Evolutionary conservation across 2,888 invertebrate genomes (phyloP).

Genomic region (Cinara cedri): DNA sequence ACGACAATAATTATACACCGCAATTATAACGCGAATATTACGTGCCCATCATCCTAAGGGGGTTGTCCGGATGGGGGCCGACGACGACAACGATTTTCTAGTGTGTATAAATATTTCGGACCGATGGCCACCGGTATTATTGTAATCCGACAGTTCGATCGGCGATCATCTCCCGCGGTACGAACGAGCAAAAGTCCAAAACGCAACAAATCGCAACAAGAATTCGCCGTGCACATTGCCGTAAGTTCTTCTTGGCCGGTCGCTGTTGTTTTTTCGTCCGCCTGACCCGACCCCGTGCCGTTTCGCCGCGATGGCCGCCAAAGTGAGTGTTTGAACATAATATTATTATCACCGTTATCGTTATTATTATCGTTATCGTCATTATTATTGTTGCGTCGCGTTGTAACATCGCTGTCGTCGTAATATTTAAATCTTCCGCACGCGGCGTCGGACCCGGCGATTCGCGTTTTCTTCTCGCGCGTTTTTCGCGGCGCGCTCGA

Average conservation of each 20-base stretch:
- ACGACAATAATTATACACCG: slow-evolving; percentile 33
- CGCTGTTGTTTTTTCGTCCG: background rate
- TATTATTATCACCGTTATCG: background rate
- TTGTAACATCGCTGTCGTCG: background rate
- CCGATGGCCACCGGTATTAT: background rate
- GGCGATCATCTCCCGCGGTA: slow-evolving; percentile 23
- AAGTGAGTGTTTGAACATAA: slow-evolving; percentile 34
- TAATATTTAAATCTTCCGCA: background rate
- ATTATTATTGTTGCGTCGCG: background rate
- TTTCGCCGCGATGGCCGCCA: slow-evolving; percentile 46
- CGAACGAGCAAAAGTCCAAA: too few species aligned
- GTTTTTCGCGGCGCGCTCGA: too few species aligned
- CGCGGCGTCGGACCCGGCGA: background rate
- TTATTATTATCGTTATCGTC: background rate
- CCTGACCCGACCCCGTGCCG: too few species aligned
- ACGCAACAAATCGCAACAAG: too few species aligned
- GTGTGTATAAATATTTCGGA: slow-evolving; percentile 46
- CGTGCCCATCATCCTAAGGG: slow-evolving; percentile 50
- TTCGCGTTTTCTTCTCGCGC: too few species aligned
- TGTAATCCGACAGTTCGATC: slow-evolving; percentile 34
- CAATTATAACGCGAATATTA: slow-evolving; percentile 9
- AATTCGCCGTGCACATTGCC: too few species aligned
- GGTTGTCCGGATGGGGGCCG: slow-evolving; percentile 35
- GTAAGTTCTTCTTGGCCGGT: too few species aligned
- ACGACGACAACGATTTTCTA: slow-evolving; percentile 9